Base-by-base conservation (phyloP, 2,797 vertebrate species). In the Brachymystax lenok region DNA sequence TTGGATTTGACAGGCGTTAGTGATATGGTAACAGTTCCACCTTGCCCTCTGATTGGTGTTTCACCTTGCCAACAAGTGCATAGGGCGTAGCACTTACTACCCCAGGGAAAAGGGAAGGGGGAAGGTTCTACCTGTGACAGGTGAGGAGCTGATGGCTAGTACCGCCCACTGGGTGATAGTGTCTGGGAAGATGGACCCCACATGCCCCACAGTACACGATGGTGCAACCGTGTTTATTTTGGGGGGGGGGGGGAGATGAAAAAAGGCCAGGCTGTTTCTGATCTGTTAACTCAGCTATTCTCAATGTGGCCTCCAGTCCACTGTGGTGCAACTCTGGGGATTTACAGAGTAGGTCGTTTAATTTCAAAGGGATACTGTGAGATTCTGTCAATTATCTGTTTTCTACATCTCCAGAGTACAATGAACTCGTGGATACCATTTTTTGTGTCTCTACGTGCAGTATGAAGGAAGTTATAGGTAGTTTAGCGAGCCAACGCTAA, bases 161-260 rank as follows among this genome's bases (percentile, higher is more conserved):
- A 96, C 66, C 10, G 95, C 92, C 95, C 95, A 96, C 27, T 95
- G 91, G 24, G 95, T 95, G 90, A 96, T 95, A 79, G 95, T 95
- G 83, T 96, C 94, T 0, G 94, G 95, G 72, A 95, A 30, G 0
- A 83, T 21, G 0, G 56, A 59, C 0, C 21, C 2, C 51, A 91
- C 7, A 0, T 46, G 75, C 35, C n/a, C n/a, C n/a, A 56, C 13
- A 21, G 1, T 51, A n/a, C n/a, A 19, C 54, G 28, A 17, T 63
- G 6, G 1, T 27, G 14, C 33, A 28, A 7, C 7, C 4, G 16
- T 5, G 6, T 17, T 56, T n/a, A 19, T 56, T 56, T 56, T n/a
- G n/a, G 0, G 0, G 17, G 54, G 54, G 63, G 63, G 63, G 30
- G 30, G n/a, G n/a, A n/a, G 4, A 3, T 27, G 61, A 24, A 27